Percentiles rank a stretch among this genome's conserved stretches.
Conservation (phyloP, 2,888 invertebrate genomes). For the Drosophila barbarae region DNA sequence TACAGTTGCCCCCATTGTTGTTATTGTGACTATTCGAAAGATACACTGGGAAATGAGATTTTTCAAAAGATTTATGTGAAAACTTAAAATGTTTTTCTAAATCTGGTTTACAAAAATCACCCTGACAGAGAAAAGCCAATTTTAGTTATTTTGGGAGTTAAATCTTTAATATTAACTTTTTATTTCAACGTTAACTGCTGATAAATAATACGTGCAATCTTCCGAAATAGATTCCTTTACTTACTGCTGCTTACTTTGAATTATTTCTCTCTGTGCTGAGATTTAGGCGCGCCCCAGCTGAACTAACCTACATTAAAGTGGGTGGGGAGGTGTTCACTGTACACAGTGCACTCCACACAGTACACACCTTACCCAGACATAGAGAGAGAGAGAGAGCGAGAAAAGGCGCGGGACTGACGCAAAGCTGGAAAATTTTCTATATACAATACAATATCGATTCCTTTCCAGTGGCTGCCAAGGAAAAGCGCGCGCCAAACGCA, state of each 20-base stretch:
- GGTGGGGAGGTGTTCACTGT: slow-evolving; percentile 17
- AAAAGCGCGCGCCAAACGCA: slow-evolving; percentile 60
- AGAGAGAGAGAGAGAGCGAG: slow-evolving; percentile 16
- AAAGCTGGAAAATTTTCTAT: slow-evolving; percentile 46
- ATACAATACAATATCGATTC: slow-evolving; percentile 65
- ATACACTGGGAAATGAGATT: slow-evolving; percentile 19
- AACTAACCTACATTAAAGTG: slow-evolving; percentile 70
- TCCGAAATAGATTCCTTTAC: not conserved
- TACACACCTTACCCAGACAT: slow-evolving; percentile 44
- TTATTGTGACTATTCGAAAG: slow-evolving; percentile 24
- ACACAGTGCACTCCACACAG: slow-evolving; percentile 6
- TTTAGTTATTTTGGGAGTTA: not conserved
- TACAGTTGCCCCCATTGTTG: slow-evolving; percentile 46
- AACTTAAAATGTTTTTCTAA: no score
- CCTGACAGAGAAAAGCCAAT: not conserved
- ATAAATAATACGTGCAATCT: not conserved
- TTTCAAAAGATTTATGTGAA: slow-evolving; percentile 1
- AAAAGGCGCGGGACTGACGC: slow-evolving; percentile 26
- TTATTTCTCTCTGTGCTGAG: slow-evolving; percentile 14
- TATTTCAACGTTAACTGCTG: no score
- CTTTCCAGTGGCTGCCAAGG: slow-evolving; percentile 35
- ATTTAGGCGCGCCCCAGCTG: slow-evolving; percentile 42
- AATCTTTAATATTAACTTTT: not conserved
- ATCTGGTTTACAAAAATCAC: not conserved
- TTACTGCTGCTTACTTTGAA: not conserved